Conservation (phyloP, 2,113 vertebrate genomes). For the Charadrius vociferus region DNA sequence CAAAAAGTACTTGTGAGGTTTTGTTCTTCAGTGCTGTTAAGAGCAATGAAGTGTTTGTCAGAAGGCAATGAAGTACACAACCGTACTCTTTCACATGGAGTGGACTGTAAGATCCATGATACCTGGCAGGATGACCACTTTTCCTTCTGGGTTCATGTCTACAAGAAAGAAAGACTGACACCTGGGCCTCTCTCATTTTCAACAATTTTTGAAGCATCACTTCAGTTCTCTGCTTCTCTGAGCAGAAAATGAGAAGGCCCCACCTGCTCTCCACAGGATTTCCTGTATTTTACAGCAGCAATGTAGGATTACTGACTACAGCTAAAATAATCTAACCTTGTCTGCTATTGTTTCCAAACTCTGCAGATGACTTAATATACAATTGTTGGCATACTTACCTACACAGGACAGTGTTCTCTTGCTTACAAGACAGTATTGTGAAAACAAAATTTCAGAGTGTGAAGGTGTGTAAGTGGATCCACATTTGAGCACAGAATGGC, state of each 20-base stretch:
- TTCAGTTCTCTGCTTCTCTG: neutral
- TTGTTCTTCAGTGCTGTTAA: neutral
- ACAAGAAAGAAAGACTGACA: neutral
- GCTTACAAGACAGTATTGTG: neutral
- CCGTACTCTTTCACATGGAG: neutral
- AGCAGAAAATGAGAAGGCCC: neutral
- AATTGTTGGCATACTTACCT: neutral
- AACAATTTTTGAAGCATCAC: neutral
- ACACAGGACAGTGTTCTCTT: neutral
- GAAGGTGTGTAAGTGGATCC: neutral
- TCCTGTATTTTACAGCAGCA: neutral
- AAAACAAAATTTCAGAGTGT: neutral
- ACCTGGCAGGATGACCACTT: neutral
- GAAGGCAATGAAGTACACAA: neutral
- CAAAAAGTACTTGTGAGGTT: neutral
- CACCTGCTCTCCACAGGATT: neutral
- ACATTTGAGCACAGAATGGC: neutral
- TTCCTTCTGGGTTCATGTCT: neutral
- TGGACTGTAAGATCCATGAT: neutral
- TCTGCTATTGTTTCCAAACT: neutral
- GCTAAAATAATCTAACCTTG: neutral
- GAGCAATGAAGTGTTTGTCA: neutral
- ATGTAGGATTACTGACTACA: rapidly evolving
- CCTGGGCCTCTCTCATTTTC: neutral
- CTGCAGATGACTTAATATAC: neutral